Evolutionary conservation across 2,113 vertebrate genomes (phyloP), one percentile per base, ranked within the genome.

Genomic region (Pycnonotus jocosus): DNA sequence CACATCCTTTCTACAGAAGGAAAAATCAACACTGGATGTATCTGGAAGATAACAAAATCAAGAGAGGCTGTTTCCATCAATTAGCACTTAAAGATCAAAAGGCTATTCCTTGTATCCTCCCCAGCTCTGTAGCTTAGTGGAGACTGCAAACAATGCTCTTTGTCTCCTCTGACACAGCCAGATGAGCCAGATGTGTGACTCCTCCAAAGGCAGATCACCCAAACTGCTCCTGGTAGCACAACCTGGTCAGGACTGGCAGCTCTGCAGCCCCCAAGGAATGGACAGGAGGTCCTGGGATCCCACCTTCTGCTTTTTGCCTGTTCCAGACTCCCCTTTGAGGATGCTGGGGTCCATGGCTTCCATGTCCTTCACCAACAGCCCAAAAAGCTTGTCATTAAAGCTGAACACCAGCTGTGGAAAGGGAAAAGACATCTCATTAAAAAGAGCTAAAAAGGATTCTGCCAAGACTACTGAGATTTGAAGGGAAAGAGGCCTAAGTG

Each of bases 331-430:
- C 69, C 98, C 98, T 85, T 97, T 99, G 27, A 99, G 98, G 91
- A 99, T 99, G 97, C 98, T 99, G 68, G 99, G 98, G 95, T 99
- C 99, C 99, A 99, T 99, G 45, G 98, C 99, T 78, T 99, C 99
- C 28, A 99, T 98, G 51, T 98, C 98, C 96, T 99, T 99, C 30
- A 99, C 98, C 62, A 98, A 12, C 48, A 99, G 90, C 40, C 97
- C 96, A 88, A 99, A 99, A 28, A 99, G 97, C 86, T 99, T 99
- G 50, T 99, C 99, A 57, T 98, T 98, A 88, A 98, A 99, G 96
- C 97, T 99, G 79, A 99, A 99, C 45, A 98, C 99, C 48, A 99
- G 97, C 99, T 99, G 72, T 30, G n/a, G 33, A 82, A 78, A 83
- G 62, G 61, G 45, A 37, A 56, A 82, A 66, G 25, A 69, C 24